Evolutionary conservation across 2,888 invertebrate genomes (phyloP), one percentile per base, ranked within the genome.

Genomic region (Drosophila atroscutellata): DNA sequence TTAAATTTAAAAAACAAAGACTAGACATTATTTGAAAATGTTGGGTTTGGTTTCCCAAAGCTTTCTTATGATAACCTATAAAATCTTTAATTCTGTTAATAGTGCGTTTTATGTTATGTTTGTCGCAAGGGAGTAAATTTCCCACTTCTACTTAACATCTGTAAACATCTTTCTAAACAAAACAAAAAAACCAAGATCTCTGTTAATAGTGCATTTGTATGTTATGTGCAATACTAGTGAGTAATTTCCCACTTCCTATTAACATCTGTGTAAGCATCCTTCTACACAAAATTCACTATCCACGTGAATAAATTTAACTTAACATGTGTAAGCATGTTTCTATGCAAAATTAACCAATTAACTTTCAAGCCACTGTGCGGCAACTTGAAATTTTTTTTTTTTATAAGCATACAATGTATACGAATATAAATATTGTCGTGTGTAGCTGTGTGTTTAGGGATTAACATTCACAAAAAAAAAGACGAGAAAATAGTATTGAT

Each of bases 401-500:
- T 36, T 50, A 67, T 36, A 72, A 67, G 49, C 39, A 60, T 15
- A 34, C 26, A 45, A 60, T 59, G n/a, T 28, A 34, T 28, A 51
- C n/a, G 13, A 52, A 57, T 39, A 62, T 50, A 59, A 64, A 59
- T 51, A 51, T 55, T 59, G 18, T 64, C 18, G 15, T 4, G 20
- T 28, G 60, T n/a, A 49, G 54, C 69, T 69, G 54, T 39, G 71
- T 70, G 37, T 70, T 56, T 32, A 13, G 13, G 28, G 32, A 66
- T 50, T 42, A 67, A 75, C n/a, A 61, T 45, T 3, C 36, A 36
- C 11, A 45, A 45, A 45, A 80, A 80, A 63, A 67, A 77, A 77
- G 63, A 77, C 57, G 50, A 70, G 47, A 65, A 36, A 73, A 28
- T 63, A 62, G 62, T 73, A 65, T 56, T 70, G 59, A 55, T 78